Evolutionary conservation across 2,113 vertebrate species (phyloP), one percentile per base, ranked within the genome.

Genomic region (Semnopithecus entellus): DNA sequence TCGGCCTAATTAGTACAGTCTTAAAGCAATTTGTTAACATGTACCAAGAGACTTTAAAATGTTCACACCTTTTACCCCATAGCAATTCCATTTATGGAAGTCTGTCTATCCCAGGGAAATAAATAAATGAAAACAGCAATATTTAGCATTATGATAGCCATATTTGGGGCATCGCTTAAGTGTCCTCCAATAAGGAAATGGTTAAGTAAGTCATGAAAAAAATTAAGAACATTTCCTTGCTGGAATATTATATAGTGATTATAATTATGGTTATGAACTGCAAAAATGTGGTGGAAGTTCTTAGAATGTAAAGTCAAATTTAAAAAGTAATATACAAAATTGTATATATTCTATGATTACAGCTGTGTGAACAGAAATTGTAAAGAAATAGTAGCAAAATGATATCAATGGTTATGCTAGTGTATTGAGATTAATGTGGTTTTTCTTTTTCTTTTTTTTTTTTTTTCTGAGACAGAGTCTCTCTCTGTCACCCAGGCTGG

Each of bases 331-430:
- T 25, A 32, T 0, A 7, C 18, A 88, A 55, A 91, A 13, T 85
- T 81, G n/a, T 25, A 57, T 68, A 40, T 59, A 59, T 0, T 35
- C 0, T 48, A 25, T 57, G 14, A 61, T 97, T 84, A 70, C 7
- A 84, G n/a, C 84, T 90, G 48, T 64, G 0, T 55, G 55, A 50
- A 72, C 59, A 81, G 59, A 81, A 91, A 48, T n/a, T 57, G 5
- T 75, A 95, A 85, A 91, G 70, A 84, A 79, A 95, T 79, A 68
- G 59, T 52, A 90, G 68, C n/a, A 92, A 87, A 97, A 83, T 84
- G 30, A 0, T 43, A 61, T 85, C 45, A 8, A 22, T 91, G 61
- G 18, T 55, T n/a, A 43, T 76, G 25, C 73, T 72, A 30, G 43
- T 35, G 23, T 89, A 3, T 45, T 95, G 50, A 52, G 57, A 94